These are phyloP conservation scores for Cataglyphis cursor DNA, from an alignment of 2,888 invertebrate genomes.

Conservation along the genomic window DNA sequence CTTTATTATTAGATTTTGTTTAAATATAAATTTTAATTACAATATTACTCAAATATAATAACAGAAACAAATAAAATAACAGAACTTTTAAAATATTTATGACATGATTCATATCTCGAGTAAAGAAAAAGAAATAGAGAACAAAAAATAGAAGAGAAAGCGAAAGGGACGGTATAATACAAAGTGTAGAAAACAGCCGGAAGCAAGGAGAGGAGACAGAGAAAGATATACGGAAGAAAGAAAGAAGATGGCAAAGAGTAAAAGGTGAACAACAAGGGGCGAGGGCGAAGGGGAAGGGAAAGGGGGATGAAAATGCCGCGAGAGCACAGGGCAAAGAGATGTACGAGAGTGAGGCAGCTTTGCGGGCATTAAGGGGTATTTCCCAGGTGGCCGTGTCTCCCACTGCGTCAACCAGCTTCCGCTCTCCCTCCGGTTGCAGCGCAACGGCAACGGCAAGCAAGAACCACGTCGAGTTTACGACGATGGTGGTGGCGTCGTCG, in stretches of 20 bases:
- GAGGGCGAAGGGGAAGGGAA: not conserved
- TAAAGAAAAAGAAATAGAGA: not conserved
- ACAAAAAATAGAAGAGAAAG: slow-evolving; percentile 6
- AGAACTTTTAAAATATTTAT: not conserved
- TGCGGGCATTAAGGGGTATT: slow-evolving; percentile 81
- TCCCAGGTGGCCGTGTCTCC: slow-evolving; percentile 79
- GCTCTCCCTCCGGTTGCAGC: slow-evolving; percentile 35
- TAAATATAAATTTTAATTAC: not conserved
- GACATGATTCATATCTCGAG: not conserved
- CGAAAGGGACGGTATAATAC: slow-evolving; percentile 9
- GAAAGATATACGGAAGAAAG: not conserved
- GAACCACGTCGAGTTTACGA: slow-evolving; percentile 53
- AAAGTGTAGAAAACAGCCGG: not conserved
- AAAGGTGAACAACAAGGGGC: not conserved
- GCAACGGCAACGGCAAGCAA: slow-evolving; percentile 38
- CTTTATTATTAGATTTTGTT: not conserved
- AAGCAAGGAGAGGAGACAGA: not conserved
- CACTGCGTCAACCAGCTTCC: slow-evolving; percentile 71
- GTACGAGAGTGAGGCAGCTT: slow-evolving; percentile 72
- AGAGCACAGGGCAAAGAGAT: slow-evolving; percentile 34
- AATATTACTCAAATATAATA: not conserved
- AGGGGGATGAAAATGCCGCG: slow-evolving; percentile 43
- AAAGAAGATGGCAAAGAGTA: not conserved
- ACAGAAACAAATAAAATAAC: not conserved
- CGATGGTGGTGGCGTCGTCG: slow-evolving; percentile 19